phyloP scores from a whole-genome alignment of 2,888 invertebrate species.

The Thalpophila matura region DNA sequence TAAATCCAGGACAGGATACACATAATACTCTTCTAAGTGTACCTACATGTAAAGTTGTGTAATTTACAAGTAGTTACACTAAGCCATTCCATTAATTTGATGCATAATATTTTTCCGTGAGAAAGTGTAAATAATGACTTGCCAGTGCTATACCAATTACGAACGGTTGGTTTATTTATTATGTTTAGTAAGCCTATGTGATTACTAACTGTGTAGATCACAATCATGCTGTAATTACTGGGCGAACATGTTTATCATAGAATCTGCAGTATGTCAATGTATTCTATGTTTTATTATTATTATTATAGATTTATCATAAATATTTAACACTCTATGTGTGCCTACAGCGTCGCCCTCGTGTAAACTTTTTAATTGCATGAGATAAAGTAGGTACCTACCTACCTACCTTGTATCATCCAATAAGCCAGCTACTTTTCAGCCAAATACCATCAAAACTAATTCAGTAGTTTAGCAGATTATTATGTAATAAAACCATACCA shows the following conservation, averaged over 20 bases:
- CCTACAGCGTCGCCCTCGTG: neutral
- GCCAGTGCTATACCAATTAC: conserved; percentile 3
- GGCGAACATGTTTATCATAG: conserved; percentile 4
- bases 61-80: conserved; percentile 3
- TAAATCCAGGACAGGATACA: conserved; percentile 17
- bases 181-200: conserved; percentile 4
- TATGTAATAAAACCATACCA: too few relatives aligned
- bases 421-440: too few relatives aligned
- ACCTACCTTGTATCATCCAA: too few relatives aligned
- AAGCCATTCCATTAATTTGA: conserved; percentile 32
- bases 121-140: conserved; percentile 47
- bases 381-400: too few relatives aligned
- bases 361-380: too few relatives aligned
- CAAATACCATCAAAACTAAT: too few relatives aligned
- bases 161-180: conserved; percentile 23
- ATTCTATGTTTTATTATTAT: neutral
- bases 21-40: neutral
- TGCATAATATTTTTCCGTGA: conserved; percentile 33
- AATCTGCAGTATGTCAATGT: conserved; percentile 40
- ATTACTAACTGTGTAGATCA: conserved; percentile 24
- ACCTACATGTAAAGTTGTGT: neutral
- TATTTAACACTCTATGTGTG: neutral
- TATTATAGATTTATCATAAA: conserved; percentile 12
- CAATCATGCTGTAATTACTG: conserved; percentile 20
- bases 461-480: too few relatives aligned